phyloP scores from a whole-genome alignment of 2,888 invertebrate species.

The Protonemura montana region DNA sequence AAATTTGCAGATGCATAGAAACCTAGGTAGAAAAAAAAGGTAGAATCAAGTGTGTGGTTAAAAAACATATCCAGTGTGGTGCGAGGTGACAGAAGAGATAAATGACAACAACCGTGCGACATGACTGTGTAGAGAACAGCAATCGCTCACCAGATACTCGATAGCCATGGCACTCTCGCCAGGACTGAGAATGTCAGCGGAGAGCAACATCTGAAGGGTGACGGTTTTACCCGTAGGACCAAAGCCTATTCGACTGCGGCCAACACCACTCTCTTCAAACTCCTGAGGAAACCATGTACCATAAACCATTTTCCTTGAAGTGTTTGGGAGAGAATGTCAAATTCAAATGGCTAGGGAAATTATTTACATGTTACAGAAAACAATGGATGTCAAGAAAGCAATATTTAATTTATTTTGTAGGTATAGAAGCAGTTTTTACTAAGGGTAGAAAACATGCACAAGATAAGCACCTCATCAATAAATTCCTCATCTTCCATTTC shows the following conservation, averaged over 20 bases:
- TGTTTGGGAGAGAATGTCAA: conserved; percentile 23
- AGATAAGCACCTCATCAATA: conserved; percentile 62
- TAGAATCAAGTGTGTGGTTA: no score
- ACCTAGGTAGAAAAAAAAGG: no score
- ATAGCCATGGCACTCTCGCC: conserved; percentile 87
- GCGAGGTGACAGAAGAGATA: not conserved
- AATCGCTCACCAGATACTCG: conserved; percentile 79
- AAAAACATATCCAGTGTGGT: not conserved
- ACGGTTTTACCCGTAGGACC: conserved; percentile 69
- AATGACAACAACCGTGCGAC: conserved; percentile 14
- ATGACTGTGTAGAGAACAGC: conserved; percentile 24
- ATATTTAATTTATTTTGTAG: conserved; percentile 43
- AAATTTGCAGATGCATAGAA: no score
- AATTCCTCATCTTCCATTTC: conserved; percentile 61
- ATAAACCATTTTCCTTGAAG: conserved; percentile 25
- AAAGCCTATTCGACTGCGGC: conserved; percentile 55
- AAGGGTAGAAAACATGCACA: conserved; percentile 2
- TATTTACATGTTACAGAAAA: conserved; percentile 20
- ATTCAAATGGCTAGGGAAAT: not conserved
- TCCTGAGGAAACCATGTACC: conserved; percentile 55
- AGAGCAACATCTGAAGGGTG: conserved; percentile 84
- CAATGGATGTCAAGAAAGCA: conserved; percentile 15
- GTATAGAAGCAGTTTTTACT: conserved; percentile 45
- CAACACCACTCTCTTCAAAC: conserved; percentile 61
- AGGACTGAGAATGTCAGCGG: conserved; percentile 83